phyloP scores from a whole-genome alignment of 30 jellyfish, hydroid and myxozoan species.

The Pelagia noctiluca region DNA sequence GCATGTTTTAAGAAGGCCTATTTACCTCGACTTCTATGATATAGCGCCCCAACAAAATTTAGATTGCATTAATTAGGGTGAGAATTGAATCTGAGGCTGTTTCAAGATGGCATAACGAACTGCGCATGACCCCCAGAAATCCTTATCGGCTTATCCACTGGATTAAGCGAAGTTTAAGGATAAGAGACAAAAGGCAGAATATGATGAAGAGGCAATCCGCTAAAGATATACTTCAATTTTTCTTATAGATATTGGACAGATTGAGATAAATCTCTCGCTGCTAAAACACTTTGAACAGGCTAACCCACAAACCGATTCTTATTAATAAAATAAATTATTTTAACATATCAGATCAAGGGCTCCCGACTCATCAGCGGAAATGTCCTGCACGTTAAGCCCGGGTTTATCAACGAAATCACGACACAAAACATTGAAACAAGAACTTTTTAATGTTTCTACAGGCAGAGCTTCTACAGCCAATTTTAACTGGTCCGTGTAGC shows the following conservation, averaged over 20 bases:
- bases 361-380: slow-evolving; percentile 64
- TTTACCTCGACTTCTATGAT: too few relatives aligned
- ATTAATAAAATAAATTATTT: slow-evolving; percentile 56
- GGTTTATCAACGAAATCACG: slow-evolving; percentile 51
- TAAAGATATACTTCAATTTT: slow-evolving; percentile 68
- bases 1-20: too few relatives aligned
- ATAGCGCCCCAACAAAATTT: too few relatives aligned
- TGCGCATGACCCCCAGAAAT: slow-evolving; percentile 72
- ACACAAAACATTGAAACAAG: too few relatives aligned
- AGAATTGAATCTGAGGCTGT: slow-evolving; percentile 63
- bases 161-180: slow-evolving; percentile 68
- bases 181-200: slow-evolving; percentile 53
- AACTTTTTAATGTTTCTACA: not conserved
- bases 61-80: slow-evolving; percentile 56
- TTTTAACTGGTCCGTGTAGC: not conserved
- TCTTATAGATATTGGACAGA: slow-evolving; percentile 67
- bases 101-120: slow-evolving; percentile 39
- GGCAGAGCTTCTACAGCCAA: not conserved
- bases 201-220: slow-evolving; percentile 68
- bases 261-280: slow-evolving; percentile 77
- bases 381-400: slow-evolving; percentile 70
- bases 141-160: slow-evolving; percentile 66
- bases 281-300: slow-evolving; percentile 73
- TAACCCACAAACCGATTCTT: slow-evolving; percentile 59
- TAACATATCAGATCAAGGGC: slow-evolving; percentile 76